A percentile compares a stretch with the other conserved stretches of the same genome.
These are phyloP conservation scores for Microplitis deprimator DNA, from an alignment of 2,888 invertebrate species.

Conservation along the genomic window DNA sequence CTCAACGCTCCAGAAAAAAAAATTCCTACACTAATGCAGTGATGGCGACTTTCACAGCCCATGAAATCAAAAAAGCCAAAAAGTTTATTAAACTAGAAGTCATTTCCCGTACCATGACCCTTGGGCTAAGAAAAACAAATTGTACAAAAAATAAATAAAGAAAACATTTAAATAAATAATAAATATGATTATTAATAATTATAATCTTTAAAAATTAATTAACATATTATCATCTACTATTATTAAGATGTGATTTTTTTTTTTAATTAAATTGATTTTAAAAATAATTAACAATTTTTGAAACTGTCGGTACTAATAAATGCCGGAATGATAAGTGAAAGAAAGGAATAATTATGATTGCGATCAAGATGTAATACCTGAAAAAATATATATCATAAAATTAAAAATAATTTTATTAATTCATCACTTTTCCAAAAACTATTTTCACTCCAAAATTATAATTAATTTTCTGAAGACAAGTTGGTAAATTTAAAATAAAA, in stretches of 20 bases:
- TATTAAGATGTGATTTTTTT: not conserved
- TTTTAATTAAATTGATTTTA: not conserved
- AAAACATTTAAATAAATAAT: not conserved
- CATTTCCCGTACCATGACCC: no score
- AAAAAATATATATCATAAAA: not conserved
- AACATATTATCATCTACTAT: not conserved
- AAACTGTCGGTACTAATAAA: not conserved
- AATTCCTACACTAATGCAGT: no score
- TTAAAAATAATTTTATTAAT: not conserved
- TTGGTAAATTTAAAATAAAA: not conserved
- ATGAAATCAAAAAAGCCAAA: no score
- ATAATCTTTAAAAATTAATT: not conserved
- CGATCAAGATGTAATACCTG: conserved; percentile 5
- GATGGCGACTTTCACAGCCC: no score
- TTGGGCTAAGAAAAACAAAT: no score
- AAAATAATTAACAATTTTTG: not conserved
- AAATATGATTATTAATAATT: not conserved
- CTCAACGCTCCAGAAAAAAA: no score
- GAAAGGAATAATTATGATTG: conserved; percentile 6
- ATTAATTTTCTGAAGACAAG: not conserved
- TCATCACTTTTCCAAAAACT: not conserved
- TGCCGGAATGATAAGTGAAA: conserved; percentile 22
- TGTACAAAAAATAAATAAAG: no score
- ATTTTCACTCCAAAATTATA: not conserved
- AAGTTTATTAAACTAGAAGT: no score